Base-by-base conservation (phyloP, 2,797 vertebrate genomes). In the Rhabdomys pumilio region DNA sequence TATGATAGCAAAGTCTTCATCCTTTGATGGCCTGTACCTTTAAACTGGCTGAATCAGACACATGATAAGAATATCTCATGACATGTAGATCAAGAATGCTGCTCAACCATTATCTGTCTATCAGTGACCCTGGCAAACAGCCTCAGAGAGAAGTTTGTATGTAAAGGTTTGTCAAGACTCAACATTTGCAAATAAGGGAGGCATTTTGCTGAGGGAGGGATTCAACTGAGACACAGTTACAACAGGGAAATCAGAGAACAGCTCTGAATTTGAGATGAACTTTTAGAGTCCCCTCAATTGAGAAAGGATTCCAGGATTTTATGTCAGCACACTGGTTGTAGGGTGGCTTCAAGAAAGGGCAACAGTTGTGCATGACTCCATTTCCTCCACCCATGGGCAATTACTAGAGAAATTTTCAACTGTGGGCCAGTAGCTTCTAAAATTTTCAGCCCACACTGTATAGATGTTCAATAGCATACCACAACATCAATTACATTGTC, bases 51-150 rank as follows among this genome's bases (percentile, higher is more conserved):
- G 22, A 77, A 85, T n/a, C 61, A 61, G 24, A 22, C 44, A 90
- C 41, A 59, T 29, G 57, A 85, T 95, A 84, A 96, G 76, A 89
- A 80, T n/a, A 81, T 75, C 63, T 84, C 82, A 63, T 77, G 77
- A 96, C 22, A 38, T 55, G 8, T 29, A 83, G 31, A 91, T 38
- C 19, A 84, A 93, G 94, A 95, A 92, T 88, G 4, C 26, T 72
- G 10, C 65, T 96, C 55, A 79, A 34, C 76, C 44, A 50, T 31
- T 61, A 4, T 85, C 44, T 97, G 3, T 84, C 31, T 89, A 75
- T 95, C 73, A 93, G 31, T 13, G 31, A 67, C 31, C 13, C 44
- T 38, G 47, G 24, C 41, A 80, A 55, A 72, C 7, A 75, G 81
- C 10, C 5, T 84, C n/a, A 79, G 55, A 92, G n/a, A 77, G 4